Conservation (phyloP, 2,888 invertebrate genomes). For the Colletes collaris region DNA sequence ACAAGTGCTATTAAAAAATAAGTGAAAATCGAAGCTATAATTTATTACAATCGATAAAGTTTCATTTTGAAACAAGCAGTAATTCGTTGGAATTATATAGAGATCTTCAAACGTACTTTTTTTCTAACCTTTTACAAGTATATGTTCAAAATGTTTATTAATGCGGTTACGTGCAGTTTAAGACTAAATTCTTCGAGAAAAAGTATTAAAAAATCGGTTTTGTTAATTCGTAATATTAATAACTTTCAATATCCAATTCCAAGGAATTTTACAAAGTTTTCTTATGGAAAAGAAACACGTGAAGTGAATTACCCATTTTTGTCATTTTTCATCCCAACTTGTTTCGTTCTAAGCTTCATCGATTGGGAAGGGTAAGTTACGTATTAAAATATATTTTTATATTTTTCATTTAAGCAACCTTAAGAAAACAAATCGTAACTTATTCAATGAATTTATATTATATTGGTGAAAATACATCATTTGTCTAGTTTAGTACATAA, state of each 20-base stretch:
- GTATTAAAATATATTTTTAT: background rate
- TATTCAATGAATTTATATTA: background rate
- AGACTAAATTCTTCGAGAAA: slow-evolving; percentile 1
- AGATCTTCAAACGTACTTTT: background rate
- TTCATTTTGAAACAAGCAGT: background rate
- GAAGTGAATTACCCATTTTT: slow-evolving; percentile 4
- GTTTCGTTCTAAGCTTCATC: slow-evolving; percentile 14
- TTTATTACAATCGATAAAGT: background rate
- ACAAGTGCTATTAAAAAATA: background rate
- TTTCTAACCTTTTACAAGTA: background rate
- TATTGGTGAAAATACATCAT: background rate
- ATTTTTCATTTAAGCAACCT: background rate
- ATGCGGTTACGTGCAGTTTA: slow-evolving; percentile 20
- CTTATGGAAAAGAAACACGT: background rate
- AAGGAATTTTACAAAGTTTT: slow-evolving; percentile 15
- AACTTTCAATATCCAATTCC: slow-evolving; percentile 1
- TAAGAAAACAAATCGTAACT: background rate
- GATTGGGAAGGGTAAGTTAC: slow-evolving; percentile 28
- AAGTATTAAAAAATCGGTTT: slow-evolving; percentile 1
- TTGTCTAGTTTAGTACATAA: background rate
- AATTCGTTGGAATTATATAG: background rate
- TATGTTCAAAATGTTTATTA: slow-evolving; percentile 25
- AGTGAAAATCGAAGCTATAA: background rate
- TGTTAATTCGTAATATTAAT: slow-evolving; percentile 4
- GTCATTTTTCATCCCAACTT: slow-evolving; percentile 15